These are phyloP conservation scores for Cardiocondyla obscurior DNA, from an alignment of 1,140 invertebrate species.

Conservation along the genomic window DNA sequence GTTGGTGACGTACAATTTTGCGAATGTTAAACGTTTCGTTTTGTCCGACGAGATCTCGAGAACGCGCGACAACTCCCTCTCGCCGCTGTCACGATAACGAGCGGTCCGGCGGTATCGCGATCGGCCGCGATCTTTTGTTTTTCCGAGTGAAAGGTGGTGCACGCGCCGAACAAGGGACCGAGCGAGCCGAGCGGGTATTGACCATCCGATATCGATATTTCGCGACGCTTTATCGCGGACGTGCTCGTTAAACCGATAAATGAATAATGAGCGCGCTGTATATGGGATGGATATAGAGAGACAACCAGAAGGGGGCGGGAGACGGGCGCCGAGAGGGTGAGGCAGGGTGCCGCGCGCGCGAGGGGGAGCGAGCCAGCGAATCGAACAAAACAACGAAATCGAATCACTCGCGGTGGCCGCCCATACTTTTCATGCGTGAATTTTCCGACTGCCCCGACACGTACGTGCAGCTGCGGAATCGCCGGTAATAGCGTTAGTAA, in stretches of 20 bases:
- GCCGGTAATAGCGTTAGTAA: slow-evolving; percentile 72
- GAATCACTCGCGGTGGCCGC: slow-evolving; percentile 79
- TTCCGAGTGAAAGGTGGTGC: slow-evolving; percentile 33
- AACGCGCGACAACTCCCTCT: not conserved
- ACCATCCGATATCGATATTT: slow-evolving; percentile 67
- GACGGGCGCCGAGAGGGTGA: slow-evolving; percentile 6
- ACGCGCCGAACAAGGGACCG: slow-evolving; percentile 35
- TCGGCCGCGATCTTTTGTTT: slow-evolving; percentile 4
- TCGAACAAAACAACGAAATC: slow-evolving; percentile 80
- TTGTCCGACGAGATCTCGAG: slow-evolving; percentile 21
- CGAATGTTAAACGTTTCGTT: slow-evolving; percentile 36
- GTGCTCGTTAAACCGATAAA: slow-evolving; percentile 78
- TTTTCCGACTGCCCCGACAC: slow-evolving; percentile 75
- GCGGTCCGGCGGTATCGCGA: not conserved
- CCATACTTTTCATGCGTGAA: slow-evolving; percentile 82
- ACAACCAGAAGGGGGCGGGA: not conserved
- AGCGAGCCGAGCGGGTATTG: slow-evolving; percentile 53
- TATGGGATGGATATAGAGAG: slow-evolving; percentile 65
- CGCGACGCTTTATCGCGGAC: slow-evolving; percentile 74
- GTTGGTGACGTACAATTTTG: slow-evolving; percentile 60
- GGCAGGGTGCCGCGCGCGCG: not conserved
- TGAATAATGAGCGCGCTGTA: slow-evolving; percentile 77
- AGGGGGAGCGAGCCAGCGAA: slow-evolving; percentile 60
- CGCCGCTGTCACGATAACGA: slow-evolving; percentile 1
- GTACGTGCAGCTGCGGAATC: slow-evolving; percentile 71